These are phyloP conservation scores for Stegastes partitus DNA, from an alignment of 2,113 vertebrate species.

Conservation along the genomic window DNA sequence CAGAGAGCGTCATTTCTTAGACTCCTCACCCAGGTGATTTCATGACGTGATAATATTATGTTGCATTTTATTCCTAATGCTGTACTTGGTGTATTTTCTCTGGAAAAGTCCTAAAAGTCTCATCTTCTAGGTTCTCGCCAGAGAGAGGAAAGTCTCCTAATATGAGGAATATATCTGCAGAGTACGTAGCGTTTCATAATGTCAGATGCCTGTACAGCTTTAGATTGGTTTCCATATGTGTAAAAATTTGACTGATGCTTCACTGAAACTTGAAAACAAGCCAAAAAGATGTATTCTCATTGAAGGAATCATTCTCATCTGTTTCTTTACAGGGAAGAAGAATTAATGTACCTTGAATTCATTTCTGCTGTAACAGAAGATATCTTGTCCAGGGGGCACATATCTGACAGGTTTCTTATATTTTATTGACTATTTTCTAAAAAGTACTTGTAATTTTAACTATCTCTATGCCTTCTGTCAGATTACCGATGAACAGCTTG, in stretches of 20 bases:
- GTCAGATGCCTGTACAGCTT: too few relatives aligned
- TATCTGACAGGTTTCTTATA: slow-evolving; percentile 90
- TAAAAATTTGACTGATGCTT: not conserved
- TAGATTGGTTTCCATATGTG: too few relatives aligned
- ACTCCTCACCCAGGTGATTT: slow-evolving; percentile 83
- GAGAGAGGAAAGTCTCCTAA: slow-evolving; percentile 68
- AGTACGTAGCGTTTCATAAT: slow-evolving; percentile 76
- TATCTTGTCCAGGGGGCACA: slow-evolving; percentile 90
- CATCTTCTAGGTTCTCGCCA: slow-evolving; percentile 65
- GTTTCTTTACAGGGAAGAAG: slow-evolving; percentile 89
- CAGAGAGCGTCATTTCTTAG: slow-evolving; percentile 36
- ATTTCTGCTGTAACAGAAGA: slow-evolving; percentile 94
- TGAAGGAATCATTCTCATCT: slow-evolving; percentile 1
- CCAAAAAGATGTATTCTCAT: not conserved
- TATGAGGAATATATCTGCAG: slow-evolving; percentile 76
- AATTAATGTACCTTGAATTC: slow-evolving; percentile 92
- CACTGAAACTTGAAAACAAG: not conserved
- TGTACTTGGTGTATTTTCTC: not conserved
- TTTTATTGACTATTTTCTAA: not conserved
- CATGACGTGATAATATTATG: not conserved
- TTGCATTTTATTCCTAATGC: not conserved
- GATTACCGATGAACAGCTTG: not conserved
- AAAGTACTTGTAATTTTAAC: not conserved
- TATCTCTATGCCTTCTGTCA: not conserved
- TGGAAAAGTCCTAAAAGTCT: not conserved